Evolutionary conservation across 2,113 vertebrate genomes (phyloP).

Genomic region (Bufo bufo): DNA sequence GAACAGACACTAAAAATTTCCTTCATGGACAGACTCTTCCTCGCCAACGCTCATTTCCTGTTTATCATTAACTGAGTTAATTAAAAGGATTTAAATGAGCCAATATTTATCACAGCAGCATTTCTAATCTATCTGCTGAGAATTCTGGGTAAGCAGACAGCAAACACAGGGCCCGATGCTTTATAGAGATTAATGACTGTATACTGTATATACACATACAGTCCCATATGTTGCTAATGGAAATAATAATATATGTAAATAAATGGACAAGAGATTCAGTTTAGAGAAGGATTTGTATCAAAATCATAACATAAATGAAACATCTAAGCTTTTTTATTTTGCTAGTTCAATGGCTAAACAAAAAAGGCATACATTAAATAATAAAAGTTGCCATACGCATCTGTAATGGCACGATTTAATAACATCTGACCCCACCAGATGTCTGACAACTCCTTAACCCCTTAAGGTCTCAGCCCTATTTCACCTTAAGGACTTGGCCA

Average conservation of each 20-base stretch:
- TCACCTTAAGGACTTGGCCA: too few relatives aligned
- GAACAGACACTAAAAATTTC: conserved; percentile 16
- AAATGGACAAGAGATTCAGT: background rate
- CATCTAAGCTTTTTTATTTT: too few relatives aligned
- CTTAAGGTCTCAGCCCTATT: too few relatives aligned
- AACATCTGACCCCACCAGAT: too few relatives aligned
- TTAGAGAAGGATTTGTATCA: background rate
- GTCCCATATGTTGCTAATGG: background rate
- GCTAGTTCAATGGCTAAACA: too few relatives aligned
- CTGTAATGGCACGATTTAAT: too few relatives aligned
- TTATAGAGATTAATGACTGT: background rate
- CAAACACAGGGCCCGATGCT: background rate
- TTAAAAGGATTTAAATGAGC: conserved; percentile 51
- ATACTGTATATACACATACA: background rate
- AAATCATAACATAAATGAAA: background rate
- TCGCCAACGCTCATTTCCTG: conserved; percentile 48
- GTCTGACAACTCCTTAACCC: too few relatives aligned
- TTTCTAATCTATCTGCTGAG: conserved; percentile 2
- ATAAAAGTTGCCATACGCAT: background rate
- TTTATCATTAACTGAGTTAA: conserved; percentile 54
- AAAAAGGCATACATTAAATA: background rate
- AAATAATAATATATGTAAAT: background rate
- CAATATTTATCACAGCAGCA: conserved; percentile 47
- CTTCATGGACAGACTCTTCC: conserved; percentile 22
- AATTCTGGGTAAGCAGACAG: conserved; percentile 12